phyloP scores from a whole-genome alignment of 2,113 vertebrate species.

The Plestiodon gilberti region DNA sequence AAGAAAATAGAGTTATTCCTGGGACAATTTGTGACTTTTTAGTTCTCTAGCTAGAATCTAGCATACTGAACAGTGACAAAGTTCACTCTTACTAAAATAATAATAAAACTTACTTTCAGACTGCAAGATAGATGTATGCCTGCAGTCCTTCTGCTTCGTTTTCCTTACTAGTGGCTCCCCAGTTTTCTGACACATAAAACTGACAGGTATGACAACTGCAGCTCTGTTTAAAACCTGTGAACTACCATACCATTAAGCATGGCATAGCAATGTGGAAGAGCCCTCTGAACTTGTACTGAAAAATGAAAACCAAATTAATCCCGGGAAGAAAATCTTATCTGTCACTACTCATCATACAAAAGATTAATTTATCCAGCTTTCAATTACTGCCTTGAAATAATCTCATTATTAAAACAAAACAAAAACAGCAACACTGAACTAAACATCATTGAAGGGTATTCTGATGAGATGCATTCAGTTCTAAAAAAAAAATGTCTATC shows the following conservation, averaged over 20 bases:
- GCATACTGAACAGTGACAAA: slow-evolving; percentile 1
- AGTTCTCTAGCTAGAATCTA: too few relatives aligned
- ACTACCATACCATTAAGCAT: slow-evolving; percentile 21
- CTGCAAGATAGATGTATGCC: not conserved
- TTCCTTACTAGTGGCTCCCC: not conserved
- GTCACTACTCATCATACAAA: not conserved
- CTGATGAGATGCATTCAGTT: not conserved
- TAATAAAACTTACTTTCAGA: not conserved
- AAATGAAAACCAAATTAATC: slow-evolving; percentile 4
- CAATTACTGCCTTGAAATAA: slow-evolving; percentile 27
- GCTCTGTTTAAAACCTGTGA: slow-evolving; percentile 22
- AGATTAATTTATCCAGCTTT: slow-evolving; percentile 12
- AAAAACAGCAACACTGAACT: too few relatives aligned
- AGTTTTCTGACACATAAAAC: not conserved
- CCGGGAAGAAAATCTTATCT: slow-evolving; percentile 11
- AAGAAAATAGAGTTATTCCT: slow-evolving; percentile 10
- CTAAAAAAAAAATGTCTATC: not conserved
- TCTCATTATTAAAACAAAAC: not conserved
- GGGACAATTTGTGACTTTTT: slow-evolving; percentile 17
- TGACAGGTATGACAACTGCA: slow-evolving; percentile 14
- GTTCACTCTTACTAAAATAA: not conserved
- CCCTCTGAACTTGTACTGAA: not conserved
- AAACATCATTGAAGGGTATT: not conserved
- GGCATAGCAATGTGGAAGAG: slow-evolving; percentile 14
- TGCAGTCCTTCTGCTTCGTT: not conserved